These are phyloP conservation scores for Diarsia rubi DNA, from an alignment of 2,888 invertebrate genomes.

Conservation along the genomic window DNA sequence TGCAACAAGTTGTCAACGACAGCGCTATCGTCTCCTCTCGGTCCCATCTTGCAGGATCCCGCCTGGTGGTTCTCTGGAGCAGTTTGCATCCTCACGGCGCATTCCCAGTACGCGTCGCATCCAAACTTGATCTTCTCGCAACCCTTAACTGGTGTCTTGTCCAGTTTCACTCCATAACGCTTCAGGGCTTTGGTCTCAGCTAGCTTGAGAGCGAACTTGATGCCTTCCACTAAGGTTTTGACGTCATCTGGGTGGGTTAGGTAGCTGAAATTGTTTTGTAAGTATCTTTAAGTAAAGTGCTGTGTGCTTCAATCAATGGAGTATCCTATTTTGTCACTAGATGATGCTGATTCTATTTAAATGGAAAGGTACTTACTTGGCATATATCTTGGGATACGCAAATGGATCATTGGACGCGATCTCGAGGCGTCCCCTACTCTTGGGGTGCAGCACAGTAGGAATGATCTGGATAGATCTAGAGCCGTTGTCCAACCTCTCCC, in stretches of 20 bases:
- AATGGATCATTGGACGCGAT: constrained; percentile 95
- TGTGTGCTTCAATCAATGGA: neutral
- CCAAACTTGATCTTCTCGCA: constrained; percentile 95
- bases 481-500: constrained; percentile 93
- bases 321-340: neutral
- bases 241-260: constrained; percentile 95
- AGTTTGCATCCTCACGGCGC: constrained; percentile 94
- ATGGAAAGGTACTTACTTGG: constrained; percentile 91
- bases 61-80: constrained; percentile 96
- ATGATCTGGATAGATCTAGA: constrained; percentile 93
- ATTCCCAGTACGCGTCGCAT: constrained; percentile 94
- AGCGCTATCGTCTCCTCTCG: constrained; percentile 92
- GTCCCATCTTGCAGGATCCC: constrained; percentile 96
- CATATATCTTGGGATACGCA: constrained; percentile 95
- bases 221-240: constrained; percentile 95
- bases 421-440: constrained; percentile 95
- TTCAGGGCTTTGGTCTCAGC: constrained; percentile 92
- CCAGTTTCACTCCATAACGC: constrained; percentile 94
- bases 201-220: constrained; percentile 94
- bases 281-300: neutral
- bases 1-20: constrained; percentile 94
- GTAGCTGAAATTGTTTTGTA: constrained; percentile 84
- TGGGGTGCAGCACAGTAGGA: constrained; percentile 96
- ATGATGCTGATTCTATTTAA: neutral
- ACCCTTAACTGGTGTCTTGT: constrained; percentile 93